phyloP scores from a whole-genome alignment of 2,888 invertebrate genomes.

The Nomada lathburiana region DNA sequence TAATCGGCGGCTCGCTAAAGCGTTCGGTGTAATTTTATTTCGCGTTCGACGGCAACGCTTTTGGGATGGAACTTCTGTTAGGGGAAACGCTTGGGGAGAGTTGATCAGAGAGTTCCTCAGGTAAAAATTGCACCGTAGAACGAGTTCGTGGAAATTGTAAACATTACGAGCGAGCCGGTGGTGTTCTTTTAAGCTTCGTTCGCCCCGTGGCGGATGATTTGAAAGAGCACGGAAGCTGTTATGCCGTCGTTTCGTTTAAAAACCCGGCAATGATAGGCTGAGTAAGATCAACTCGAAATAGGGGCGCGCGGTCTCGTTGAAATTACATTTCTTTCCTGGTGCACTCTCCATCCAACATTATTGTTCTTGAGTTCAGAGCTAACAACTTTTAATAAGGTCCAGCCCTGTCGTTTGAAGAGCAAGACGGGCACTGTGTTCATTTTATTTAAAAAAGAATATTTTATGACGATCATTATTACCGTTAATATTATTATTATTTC shows the following conservation, averaged over 20 bases:
- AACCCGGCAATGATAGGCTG: constrained; percentile 23
- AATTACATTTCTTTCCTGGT: constrained; percentile 6
- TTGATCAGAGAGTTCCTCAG: not conserved
- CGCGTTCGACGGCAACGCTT: not conserved
- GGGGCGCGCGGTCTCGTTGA: not conserved
- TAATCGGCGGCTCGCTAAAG: constrained; percentile 8
- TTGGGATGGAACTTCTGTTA: constrained; percentile 2
- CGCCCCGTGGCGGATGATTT: constrained; percentile 5
- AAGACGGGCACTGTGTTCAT: not conserved
- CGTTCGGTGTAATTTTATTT: not conserved
- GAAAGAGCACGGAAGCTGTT: constrained; percentile 16
- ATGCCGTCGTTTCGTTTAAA: constrained; percentile 26
- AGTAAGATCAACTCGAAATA: constrained; percentile 12
- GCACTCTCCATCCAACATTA: not conserved
- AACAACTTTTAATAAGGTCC: constrained; percentile 5
- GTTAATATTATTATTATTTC: not conserved
- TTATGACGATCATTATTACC: not conserved
- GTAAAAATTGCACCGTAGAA: not conserved
- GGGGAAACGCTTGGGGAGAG: not conserved
- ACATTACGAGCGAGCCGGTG: not conserved
- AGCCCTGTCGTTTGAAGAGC: not conserved
- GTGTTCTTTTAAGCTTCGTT: constrained; percentile 1
- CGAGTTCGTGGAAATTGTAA: constrained; percentile 8
- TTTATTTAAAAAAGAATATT: not conserved
- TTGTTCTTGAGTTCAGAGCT: not conserved